phyloP scores from a whole-genome alignment of 1,140 invertebrate genomes.

The Pollicipes pollicipes region DNA sequence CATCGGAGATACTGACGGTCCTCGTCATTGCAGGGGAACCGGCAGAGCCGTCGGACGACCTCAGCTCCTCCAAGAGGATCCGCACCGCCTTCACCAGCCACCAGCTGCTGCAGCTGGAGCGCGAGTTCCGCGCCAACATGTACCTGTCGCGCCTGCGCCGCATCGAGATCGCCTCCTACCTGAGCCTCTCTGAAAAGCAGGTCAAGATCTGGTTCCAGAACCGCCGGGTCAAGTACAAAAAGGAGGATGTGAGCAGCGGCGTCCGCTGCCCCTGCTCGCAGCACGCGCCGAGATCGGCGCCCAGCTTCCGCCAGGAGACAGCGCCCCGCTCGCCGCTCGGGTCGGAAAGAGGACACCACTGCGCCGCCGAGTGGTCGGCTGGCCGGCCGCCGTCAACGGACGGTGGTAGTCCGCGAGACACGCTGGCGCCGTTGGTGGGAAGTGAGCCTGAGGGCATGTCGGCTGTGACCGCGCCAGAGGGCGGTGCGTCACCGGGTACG shows the following conservation, averaged over 20 bases:
- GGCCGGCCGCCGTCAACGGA: no score
- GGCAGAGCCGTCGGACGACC: neutral
- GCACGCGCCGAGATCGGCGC: neutral
- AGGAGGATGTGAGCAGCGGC: slow-evolving; percentile 41
- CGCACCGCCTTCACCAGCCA: slow-evolving; percentile 39
- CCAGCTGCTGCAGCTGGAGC: slow-evolving; percentile 37
- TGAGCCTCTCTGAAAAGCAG: slow-evolving; percentile 70
- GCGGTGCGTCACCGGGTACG: no score
- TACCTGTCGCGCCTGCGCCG: slow-evolving; percentile 36
- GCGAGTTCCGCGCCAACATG: slow-evolving; percentile 38
- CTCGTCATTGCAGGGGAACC: neutral
- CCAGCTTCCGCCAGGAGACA: neutral
- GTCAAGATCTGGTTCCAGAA: slow-evolving; percentile 76
- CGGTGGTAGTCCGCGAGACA: neutral
- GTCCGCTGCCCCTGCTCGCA: slow-evolving; percentile 32
- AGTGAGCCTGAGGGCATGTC: no score
- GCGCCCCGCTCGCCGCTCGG: neutral
- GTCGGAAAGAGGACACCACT: neutral
- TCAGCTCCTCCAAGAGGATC: slow-evolving; percentile 29
- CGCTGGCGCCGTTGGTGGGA: no score
- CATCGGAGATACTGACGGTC: neutral
- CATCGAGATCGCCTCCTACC: slow-evolving; percentile 38
- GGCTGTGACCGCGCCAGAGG: no score
- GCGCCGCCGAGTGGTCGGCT: neutral
- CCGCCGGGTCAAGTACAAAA: slow-evolving; percentile 71